These are phyloP conservation scores for Eupithecia exiguata DNA, from an alignment of 2,888 invertebrate genomes.

Conservation along the genomic window DNA sequence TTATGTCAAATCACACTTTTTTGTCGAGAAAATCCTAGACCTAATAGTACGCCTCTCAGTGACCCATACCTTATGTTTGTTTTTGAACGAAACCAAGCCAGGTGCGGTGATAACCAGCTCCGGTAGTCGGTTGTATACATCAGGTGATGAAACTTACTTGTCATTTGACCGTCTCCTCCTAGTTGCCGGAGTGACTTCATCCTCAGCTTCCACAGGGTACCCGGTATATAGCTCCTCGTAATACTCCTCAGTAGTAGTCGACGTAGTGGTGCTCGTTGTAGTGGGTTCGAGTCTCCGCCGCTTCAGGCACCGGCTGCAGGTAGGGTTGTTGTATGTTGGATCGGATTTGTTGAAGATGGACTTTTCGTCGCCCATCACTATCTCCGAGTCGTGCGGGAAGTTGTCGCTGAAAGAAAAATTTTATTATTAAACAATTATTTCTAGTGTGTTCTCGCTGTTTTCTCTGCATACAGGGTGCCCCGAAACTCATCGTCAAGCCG, in stretches of 20 bases:
- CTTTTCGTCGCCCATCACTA: constrained; percentile 89
- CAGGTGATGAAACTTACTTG: constrained; percentile 19
- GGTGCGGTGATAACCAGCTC: too few relatives aligned
- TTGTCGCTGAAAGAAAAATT: constrained; percentile 75
- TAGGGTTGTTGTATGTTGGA: constrained; percentile 43
- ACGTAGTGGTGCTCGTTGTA: constrained; percentile 44
- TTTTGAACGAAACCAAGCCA: too few relatives aligned
- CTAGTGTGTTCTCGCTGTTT: too few relatives aligned
- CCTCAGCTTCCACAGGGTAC: constrained; percentile 32
- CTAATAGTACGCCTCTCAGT: too few relatives aligned
- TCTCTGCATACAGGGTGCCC: too few relatives aligned
- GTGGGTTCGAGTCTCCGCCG: constrained; percentile 41
- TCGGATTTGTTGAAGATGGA: constrained; percentile 56
- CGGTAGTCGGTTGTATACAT: too few relatives aligned
- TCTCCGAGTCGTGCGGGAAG: constrained; percentile 84
- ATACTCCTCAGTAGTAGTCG: constrained; percentile 21
- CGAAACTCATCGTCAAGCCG: too few relatives aligned
- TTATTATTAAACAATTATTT: neutral
- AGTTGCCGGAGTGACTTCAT: neutral
- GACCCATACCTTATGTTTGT: too few relatives aligned
- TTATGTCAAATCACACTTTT: too few relatives aligned
- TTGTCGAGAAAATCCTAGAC: too few relatives aligned
- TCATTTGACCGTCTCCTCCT: constrained; percentile 17
- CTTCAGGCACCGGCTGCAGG: constrained; percentile 58
- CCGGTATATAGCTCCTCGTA: neutral